Evolutionary conservation across 2,888 invertebrate genomes (phyloP).

Genomic region (Amiota communis): DNA sequence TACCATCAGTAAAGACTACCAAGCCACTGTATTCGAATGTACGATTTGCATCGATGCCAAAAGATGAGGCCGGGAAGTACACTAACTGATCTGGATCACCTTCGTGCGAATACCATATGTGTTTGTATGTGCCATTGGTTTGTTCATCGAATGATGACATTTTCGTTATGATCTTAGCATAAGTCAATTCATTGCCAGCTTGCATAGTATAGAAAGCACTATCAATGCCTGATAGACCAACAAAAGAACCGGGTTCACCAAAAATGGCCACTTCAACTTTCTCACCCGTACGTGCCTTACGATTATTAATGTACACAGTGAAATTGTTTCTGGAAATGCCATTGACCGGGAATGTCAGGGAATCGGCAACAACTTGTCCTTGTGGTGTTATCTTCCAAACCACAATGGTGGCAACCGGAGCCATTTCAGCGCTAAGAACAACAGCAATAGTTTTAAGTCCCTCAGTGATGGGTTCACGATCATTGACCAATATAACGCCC

Average conservation of each 20-base stretch:
- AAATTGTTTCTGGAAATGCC: conserved; percentile 95
- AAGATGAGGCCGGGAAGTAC: conserved; percentile 91
- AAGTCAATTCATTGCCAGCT: conserved; percentile 91
- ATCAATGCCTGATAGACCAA: conserved; percentile 92
- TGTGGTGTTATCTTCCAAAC: conserved; percentile 89
- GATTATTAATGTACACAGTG: conserved; percentile 89
- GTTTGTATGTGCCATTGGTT: conserved; percentile 87
- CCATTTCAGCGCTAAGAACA: conserved; percentile 89
- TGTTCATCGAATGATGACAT: conserved; percentile 91
- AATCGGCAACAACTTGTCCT: conserved; percentile 91
- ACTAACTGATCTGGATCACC: conserved; percentile 88
- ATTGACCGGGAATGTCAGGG: conserved; percentile 96
- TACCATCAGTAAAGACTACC: conserved; percentile 92
- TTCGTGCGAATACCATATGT: conserved; percentile 88
- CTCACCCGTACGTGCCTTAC: conserved; percentile 94
- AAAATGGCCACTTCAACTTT: conserved; percentile 94
- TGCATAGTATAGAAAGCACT: conserved; percentile 93
- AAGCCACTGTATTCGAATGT: conserved; percentile 94
- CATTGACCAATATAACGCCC: conserved; percentile 89
- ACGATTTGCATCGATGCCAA: conserved; percentile 93
- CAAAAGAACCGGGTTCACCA: conserved; percentile 95
- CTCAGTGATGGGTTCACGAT: conserved; percentile 88
- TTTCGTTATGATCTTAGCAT: conserved; percentile 88
- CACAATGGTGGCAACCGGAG: conserved; percentile 91
- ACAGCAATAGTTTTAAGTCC: conserved; percentile 86